Conservation (phyloP, 2,888 invertebrate species). For the Himalopsyche anomala region DNA sequence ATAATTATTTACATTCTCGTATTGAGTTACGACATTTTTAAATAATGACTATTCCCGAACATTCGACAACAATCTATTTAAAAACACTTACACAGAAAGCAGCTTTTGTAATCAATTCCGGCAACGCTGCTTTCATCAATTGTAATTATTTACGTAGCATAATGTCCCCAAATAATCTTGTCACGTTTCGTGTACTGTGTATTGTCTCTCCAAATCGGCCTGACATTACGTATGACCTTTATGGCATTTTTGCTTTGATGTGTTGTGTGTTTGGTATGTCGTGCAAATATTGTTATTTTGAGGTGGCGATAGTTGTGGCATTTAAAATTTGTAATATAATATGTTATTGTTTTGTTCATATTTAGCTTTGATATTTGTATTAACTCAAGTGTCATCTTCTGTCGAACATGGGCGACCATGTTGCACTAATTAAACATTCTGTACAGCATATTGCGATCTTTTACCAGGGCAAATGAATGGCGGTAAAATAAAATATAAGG, state of each 20-base stretch:
- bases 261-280: background rate
- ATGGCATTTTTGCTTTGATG: background rate
- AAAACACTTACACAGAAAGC: constrained; percentile 1
- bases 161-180: background rate
- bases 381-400: too few relatives aligned
- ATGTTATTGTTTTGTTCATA: too few relatives aligned
- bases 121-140: background rate
- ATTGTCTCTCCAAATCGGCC: background rate
- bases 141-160: background rate
- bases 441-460: too few relatives aligned
- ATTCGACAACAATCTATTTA: background rate
- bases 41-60: background rate
- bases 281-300: background rate
- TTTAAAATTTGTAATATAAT: background rate
- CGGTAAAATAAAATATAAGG: too few relatives aligned
- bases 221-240: constrained; percentile 4
- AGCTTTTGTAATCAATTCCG: background rate
- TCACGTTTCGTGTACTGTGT: background rate
- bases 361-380: too few relatives aligned
- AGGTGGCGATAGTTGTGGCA: background rate
- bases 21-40: too few relatives aligned
- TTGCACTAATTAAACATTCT: too few relatives aligned
- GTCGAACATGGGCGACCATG: too few relatives aligned
- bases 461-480: too few relatives aligned
- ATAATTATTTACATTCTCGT: too few relatives aligned